These are phyloP conservation scores for Drosophila persimilis DNA, from an alignment of 1,140 invertebrate species.

Conservation along the genomic window DNA sequence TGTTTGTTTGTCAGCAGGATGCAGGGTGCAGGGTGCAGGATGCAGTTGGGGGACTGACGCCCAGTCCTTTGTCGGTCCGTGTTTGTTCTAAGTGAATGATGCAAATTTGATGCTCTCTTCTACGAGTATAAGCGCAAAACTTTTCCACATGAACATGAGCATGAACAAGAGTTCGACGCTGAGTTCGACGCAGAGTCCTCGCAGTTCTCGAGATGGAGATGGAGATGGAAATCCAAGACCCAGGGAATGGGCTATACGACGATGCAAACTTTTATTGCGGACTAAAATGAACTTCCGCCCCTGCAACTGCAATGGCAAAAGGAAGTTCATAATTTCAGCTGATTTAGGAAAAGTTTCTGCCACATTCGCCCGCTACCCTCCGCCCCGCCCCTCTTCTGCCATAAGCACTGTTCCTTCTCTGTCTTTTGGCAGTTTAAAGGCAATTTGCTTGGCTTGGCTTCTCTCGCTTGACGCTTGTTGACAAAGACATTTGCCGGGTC, in stretches of 20 bases:
- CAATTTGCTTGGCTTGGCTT: slow-evolving; percentile 66
- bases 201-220: not conserved
- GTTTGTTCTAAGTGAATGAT: slow-evolving; percentile 81
- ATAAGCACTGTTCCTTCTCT: slow-evolving; percentile 10
- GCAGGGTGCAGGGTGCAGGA: not conserved
- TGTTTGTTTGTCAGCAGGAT: slow-evolving; percentile 66
- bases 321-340: slow-evolving; percentile 82
- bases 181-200: slow-evolving; percentile 3
- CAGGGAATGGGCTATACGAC: slow-evolving; percentile 36
- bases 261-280: slow-evolving; percentile 79
- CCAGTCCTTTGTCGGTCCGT: slow-evolving; percentile 38
- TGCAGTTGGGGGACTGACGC: slow-evolving; percentile 33
- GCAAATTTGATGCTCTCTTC: slow-evolving; percentile 79
- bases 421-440: slow-evolving; percentile 56
- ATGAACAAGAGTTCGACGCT: slow-evolving; percentile 16
- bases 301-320: slow-evolving; percentile 52
- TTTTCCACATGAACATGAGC: slow-evolving; percentile 77
- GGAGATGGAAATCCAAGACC: not conserved
- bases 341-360: slow-evolving; percentile 74
- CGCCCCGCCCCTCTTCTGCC: not conserved
- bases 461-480: slow-evolving; percentile 54
- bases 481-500: slow-evolving; percentile 74
- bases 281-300: slow-evolving; percentile 81
- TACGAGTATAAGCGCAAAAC: slow-evolving; percentile 61
- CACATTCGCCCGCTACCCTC: slow-evolving; percentile 37